phyloP scores from a whole-genome alignment of 2,113 vertebrate species.

The Platycercus adscitus region DNA sequence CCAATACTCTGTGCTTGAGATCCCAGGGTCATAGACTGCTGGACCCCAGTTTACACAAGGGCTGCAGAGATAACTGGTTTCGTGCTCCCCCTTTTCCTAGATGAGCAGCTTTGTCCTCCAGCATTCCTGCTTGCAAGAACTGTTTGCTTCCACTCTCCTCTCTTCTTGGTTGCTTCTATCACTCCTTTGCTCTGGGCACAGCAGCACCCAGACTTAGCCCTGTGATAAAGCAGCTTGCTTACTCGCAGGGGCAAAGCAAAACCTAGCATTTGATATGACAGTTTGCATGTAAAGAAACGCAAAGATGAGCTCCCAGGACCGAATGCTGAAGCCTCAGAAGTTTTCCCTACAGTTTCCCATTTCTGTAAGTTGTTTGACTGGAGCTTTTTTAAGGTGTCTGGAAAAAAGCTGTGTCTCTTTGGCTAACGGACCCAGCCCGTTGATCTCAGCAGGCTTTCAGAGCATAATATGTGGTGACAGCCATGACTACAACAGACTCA shows the following conservation, averaged over 20 bases:
- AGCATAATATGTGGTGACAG: background rate
- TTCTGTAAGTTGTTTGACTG: accelerated
- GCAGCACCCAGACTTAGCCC: background rate
- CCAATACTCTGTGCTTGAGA: accelerated
- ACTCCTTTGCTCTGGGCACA: background rate
- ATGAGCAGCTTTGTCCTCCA: background rate
- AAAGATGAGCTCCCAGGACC: background rate
- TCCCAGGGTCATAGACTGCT: background rate
- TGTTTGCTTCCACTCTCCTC: background rate
- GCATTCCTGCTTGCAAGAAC: background rate
- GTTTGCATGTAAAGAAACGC: background rate
- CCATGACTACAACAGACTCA: accelerated
- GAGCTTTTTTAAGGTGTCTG: background rate
- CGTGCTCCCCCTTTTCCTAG: background rate
- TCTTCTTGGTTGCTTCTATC: background rate
- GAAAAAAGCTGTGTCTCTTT: background rate
- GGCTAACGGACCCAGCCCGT: background rate
- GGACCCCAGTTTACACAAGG: accelerated
- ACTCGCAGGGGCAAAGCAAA: background rate
- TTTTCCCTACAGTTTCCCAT: background rate
- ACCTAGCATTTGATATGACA: background rate
- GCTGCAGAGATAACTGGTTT: too few relatives aligned
- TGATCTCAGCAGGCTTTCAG: background rate
- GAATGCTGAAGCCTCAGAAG: background rate
- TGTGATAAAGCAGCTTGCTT: background rate